These are phyloP conservation scores for Ennomos fuscantarius DNA, from an alignment of 2,888 invertebrate genomes.

Conservation along the genomic window DNA sequence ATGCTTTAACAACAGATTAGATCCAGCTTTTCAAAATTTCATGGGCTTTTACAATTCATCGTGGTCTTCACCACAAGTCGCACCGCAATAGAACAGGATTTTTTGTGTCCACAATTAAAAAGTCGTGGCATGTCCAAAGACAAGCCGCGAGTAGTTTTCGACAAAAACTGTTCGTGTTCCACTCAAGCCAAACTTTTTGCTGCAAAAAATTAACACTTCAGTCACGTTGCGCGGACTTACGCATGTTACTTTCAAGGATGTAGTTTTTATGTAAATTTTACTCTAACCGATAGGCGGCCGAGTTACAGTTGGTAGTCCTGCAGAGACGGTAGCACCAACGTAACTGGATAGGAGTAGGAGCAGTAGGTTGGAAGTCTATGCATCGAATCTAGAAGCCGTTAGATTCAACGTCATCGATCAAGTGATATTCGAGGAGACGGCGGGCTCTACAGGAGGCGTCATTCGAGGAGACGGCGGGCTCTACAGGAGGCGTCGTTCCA, in stretches of 20 bases:
- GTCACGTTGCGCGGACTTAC: slow-evolving; percentile 23
- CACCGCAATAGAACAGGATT: no score
- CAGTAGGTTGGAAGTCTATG: no score
- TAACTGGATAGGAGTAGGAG: neutral
- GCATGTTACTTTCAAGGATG: slow-evolving; percentile 22
- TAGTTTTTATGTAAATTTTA: slow-evolving; percentile 15
- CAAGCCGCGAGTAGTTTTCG: neutral
- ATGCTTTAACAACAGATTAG: neutral
- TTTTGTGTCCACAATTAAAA: slow-evolving; percentile 5
- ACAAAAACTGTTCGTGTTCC: slow-evolving; percentile 4
- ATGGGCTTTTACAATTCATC: neutral
- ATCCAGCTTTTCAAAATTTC: neutral
- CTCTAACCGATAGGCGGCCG: neutral
- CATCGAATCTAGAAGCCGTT: no score
- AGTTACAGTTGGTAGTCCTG: neutral
- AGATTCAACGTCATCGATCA: no score
- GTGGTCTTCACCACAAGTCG: neutral
- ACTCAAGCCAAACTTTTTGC: slow-evolving; percentile 8
- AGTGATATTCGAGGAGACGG: no score
- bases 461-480: no score
- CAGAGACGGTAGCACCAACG: neutral
- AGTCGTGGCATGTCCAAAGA: slow-evolving; percentile 3
- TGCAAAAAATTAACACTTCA: slow-evolving; percentile 13
- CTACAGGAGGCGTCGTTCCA: no score
- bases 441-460: no score